phyloP scores from a whole-genome alignment of 2,888 invertebrate species.

The Pseudanteris insignis region DNA sequence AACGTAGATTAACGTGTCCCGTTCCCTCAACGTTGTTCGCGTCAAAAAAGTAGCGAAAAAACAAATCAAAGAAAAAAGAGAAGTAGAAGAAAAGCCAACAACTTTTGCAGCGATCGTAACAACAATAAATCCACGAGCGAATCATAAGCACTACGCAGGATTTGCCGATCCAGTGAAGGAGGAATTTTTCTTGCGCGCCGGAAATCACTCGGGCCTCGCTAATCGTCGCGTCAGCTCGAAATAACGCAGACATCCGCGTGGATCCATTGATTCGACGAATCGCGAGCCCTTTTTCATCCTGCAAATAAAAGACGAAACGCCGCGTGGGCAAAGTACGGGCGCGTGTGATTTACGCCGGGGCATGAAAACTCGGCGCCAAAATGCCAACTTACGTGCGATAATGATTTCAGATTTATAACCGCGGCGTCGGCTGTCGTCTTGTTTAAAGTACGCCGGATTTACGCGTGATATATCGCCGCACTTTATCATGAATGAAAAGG shows the following conservation, averaged over 20 bases:
- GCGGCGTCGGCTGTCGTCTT: constrained; percentile 24
- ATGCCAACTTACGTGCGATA: constrained; percentile 35
- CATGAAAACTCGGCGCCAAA: constrained; percentile 19
- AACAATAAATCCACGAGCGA: too few relatives aligned
- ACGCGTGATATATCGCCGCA: constrained; percentile 26
- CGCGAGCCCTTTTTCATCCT: constrained; percentile 11
- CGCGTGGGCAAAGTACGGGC: constrained; percentile 8
- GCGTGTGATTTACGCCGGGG: constrained; percentile 22
- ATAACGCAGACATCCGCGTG: neutral
- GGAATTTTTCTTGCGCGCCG: too few relatives aligned
- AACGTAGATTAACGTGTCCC: too few relatives aligned
- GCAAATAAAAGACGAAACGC: constrained; percentile 26
- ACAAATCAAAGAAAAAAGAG: neutral
- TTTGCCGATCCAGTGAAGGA: too few relatives aligned
- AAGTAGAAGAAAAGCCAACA: neutral
- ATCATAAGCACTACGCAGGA: too few relatives aligned
- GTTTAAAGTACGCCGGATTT: constrained; percentile 29
- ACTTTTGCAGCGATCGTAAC: too few relatives aligned
- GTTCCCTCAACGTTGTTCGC: too few relatives aligned
- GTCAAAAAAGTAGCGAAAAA: neutral
- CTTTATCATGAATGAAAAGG: constrained; percentile 38
- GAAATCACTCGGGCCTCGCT: too few relatives aligned
- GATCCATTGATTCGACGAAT: constrained; percentile 10
- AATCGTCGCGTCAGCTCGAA: too few relatives aligned
- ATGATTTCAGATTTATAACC: constrained; percentile 34